Conservation (phyloP, 2,888 invertebrate genomes). For the Deroplatys truncata region DNA sequence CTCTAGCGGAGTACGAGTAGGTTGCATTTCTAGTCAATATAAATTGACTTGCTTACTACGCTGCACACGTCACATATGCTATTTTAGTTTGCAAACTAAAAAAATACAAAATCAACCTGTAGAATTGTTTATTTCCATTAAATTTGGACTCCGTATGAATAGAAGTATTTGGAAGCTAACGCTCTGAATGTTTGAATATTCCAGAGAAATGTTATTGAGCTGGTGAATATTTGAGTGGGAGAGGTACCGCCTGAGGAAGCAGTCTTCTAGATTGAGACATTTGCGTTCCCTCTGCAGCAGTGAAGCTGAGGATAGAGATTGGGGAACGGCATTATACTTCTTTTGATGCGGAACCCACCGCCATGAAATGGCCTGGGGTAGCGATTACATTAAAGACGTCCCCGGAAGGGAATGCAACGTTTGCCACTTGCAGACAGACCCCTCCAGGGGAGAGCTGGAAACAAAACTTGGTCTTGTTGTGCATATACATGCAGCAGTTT, state of each 20-base stretch:
- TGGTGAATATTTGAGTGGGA: background rate
- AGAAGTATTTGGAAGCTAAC: no score
- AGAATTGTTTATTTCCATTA: no score
- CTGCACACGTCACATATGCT: no score
- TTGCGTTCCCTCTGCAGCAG: background rate
- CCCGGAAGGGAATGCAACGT: background rate
- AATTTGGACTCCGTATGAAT: no score
- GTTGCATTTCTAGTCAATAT: no score
- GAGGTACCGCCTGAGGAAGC: background rate
- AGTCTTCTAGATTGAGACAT: background rate
- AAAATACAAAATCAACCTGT: no score
- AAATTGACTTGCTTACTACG: no score
- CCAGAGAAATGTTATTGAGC: background rate
- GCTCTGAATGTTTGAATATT: no score
- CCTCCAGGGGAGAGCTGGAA: background rate
- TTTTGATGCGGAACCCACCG: background rate
- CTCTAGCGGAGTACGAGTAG: no score
- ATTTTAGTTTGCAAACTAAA: no score
- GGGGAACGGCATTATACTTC: background rate
- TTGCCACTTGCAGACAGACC: background rate
- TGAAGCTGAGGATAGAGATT: background rate
- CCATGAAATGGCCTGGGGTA: background rate
- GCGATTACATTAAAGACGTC: conserved; percentile 4
- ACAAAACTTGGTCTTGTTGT: background rate
- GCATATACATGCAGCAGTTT: background rate